A percentile compares a stretch with the other conserved stretches of the same genome.
phyloP scores from a whole-genome alignment of 2,113 vertebrate genomes.

The Terrapene triunguis region DNA sequence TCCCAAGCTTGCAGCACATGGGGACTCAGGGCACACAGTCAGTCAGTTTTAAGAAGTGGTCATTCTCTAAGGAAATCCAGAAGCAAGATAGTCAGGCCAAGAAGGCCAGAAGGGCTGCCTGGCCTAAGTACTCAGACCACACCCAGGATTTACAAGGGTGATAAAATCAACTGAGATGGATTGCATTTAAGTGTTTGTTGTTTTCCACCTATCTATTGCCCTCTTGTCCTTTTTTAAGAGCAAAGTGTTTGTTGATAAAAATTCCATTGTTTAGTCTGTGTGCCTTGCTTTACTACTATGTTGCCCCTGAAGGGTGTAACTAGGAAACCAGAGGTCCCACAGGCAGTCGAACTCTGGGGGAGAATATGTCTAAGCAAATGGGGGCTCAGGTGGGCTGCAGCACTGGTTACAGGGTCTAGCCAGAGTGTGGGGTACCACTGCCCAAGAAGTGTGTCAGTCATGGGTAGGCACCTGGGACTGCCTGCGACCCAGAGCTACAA shows the following conservation, averaged over 20 bases:
- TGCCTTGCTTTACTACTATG: neutral
- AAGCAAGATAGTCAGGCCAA: neutral
- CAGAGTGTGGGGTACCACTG: neutral
- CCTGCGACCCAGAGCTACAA: neutral
- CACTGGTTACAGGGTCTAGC: neutral
- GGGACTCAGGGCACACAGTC: neutral
- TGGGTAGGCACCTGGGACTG: neutral
- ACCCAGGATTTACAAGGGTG: neutral
- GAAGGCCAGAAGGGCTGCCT: fast-evolving
- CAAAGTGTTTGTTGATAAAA: neutral
- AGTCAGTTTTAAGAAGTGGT: neutral
- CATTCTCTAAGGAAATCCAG: neutral
- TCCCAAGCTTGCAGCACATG: neutral
- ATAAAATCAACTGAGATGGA: neutral
- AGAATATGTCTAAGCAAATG: neutral
- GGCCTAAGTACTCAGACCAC: neutral
- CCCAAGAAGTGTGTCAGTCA: neutral
- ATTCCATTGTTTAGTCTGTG: neutral
- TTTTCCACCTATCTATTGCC: neutral
- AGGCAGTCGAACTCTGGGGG: neutral
- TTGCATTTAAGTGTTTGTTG: neutral
- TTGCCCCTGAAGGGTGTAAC: neutral
- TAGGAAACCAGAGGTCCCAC: neutral
- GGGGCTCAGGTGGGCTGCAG: neutral
- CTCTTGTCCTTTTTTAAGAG: neutral